These are phyloP conservation scores for Pteronotus mesoamericanus DNA, from an alignment of 2,797 vertebrate genomes.

Conservation along the genomic window DNA sequence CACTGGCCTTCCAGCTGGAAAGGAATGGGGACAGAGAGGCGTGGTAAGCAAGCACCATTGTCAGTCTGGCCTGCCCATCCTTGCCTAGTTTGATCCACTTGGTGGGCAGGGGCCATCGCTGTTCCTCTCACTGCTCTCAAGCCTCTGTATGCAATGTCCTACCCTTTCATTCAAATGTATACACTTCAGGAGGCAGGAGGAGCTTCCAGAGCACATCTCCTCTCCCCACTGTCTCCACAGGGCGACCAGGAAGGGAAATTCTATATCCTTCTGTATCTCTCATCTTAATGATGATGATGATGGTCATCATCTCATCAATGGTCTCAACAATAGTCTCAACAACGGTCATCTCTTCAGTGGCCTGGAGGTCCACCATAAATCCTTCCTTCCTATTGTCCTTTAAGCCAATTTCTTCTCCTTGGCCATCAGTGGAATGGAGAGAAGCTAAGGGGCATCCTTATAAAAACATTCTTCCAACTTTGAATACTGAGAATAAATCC, in stretches of 20 bases:
- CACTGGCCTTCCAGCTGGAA: slow-evolving; percentile 90
- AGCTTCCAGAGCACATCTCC: not conserved
- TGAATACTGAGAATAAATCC: not conserved
- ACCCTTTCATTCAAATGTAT: rapidly evolving
- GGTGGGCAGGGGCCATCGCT: not conserved
- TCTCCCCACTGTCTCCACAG: not conserved
- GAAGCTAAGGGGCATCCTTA: not conserved
- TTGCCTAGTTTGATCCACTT: not conserved
- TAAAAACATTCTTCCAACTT: not conserved
- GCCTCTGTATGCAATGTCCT: not conserved
- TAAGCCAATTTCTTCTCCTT: not conserved
- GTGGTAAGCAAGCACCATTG: not conserved
- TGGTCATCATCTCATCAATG: not conserved
- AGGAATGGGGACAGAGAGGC: not conserved
- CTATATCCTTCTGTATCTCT: not conserved
- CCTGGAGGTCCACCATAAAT: not conserved
- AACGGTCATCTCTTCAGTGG: not conserved
- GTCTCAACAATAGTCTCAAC: no score
- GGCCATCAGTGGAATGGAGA: not conserved
- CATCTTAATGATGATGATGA: not conserved
- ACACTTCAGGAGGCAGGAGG: not conserved
- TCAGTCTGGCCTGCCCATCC: not conserved
- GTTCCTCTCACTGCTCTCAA: not conserved
- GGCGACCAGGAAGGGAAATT: not conserved
- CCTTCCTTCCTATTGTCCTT: not conserved